Evolutionary conservation across 2,113 vertebrate genomes (phyloP).

Genomic region (Plestiodon gilberti): DNA sequence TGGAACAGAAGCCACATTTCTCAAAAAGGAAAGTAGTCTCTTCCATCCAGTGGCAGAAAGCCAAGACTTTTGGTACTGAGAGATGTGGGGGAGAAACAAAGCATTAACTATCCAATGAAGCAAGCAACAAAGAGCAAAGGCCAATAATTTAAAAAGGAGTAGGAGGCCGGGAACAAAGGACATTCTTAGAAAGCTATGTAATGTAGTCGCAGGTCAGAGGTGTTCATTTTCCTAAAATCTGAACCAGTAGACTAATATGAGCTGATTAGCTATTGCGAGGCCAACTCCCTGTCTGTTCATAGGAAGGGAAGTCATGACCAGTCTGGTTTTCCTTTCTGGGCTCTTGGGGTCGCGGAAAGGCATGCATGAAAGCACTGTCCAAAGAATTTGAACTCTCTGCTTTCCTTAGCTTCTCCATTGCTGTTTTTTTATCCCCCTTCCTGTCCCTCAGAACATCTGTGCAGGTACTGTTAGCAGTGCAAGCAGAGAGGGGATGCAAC

Average conservation of each 20-base stretch:
- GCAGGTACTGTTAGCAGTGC: neutral
- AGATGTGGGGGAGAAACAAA: neutral
- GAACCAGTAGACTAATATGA: neutral
- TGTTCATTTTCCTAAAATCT: neutral
- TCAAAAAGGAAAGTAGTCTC: neutral
- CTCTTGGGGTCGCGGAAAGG: neutral
- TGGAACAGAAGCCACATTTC: neutral
- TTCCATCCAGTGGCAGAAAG: neutral
- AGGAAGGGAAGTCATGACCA: neutral
- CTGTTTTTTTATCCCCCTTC: neutral
- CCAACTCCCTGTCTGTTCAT: neutral
- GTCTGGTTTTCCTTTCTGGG: neutral
- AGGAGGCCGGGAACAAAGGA: no score
- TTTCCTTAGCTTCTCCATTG: neutral
- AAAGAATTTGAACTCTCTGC: neutral
- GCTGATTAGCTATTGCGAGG: neutral
- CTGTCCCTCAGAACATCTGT: neutral
- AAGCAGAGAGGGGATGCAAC: neutral
- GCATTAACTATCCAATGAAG: neutral
- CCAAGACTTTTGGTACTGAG: neutral
- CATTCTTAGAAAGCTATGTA: neutral
- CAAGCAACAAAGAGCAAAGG: neutral
- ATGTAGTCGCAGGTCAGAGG: neutral
- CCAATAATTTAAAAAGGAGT: neutral
- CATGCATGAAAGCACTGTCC: neutral